Conservation (phyloP, 2,113 vertebrate species). For the Corythaixoides concolor region DNA sequence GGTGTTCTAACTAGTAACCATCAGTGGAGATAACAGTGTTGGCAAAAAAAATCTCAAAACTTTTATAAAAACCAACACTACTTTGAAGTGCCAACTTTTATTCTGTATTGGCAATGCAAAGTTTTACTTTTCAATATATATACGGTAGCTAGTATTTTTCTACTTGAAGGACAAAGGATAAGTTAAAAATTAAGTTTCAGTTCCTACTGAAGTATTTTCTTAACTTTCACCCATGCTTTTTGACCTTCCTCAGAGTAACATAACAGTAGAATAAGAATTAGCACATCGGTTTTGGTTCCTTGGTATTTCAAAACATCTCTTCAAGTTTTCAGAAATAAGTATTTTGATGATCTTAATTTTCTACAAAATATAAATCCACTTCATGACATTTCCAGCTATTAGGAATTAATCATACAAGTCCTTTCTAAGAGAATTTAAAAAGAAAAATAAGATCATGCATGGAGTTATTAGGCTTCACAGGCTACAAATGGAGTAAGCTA, state of each 20-base stretch:
- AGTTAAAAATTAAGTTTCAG: background rate
- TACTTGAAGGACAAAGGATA: background rate
- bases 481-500: background rate
- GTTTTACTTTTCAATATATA: background rate
- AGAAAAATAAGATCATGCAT: background rate
- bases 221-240: background rate
- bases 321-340: slow-evolving; percentile 20
- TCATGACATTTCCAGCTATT: slow-evolving; percentile 15
- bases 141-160: background rate
- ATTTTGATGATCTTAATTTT: slow-evolving; percentile 40
- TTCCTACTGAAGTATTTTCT: background rate
- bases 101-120: background rate
- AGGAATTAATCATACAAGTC: slow-evolving; percentile 15
- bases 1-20: background rate
- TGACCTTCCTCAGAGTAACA: background rate
- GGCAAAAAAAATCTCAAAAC: background rate
- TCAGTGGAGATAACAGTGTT: background rate
- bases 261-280: background rate
- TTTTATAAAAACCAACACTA: background rate
- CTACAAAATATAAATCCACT: background rate
- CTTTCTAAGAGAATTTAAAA: background rate
- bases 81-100: background rate
- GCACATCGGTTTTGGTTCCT: background rate
- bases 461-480: background rate
- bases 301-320: background rate